These are phyloP conservation scores for Diadromus collaris DNA, from an alignment of 2,888 invertebrate species.

Conservation along the genomic window DNA sequence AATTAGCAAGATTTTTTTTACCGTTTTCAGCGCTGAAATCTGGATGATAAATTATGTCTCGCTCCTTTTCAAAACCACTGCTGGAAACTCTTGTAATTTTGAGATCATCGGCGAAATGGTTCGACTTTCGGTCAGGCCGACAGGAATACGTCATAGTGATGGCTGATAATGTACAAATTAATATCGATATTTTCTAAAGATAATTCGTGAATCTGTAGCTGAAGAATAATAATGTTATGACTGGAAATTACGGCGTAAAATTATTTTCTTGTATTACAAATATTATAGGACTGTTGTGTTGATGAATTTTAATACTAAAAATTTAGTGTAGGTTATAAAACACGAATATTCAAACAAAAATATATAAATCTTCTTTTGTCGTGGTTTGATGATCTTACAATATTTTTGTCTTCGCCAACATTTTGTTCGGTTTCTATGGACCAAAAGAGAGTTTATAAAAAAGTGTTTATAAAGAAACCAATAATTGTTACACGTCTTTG, in stretches of 20 bases:
- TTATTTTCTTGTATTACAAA: neutral
- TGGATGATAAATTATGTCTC: conserved; percentile 1
- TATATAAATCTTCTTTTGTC: neutral
- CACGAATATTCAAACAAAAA: neutral
- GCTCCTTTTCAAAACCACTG: conserved; percentile 22
- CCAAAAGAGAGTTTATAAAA: too few species aligned
- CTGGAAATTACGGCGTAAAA: neutral
- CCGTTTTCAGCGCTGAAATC: conserved; percentile 13
- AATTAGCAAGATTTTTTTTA: neutral
- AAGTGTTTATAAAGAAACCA: too few species aligned
- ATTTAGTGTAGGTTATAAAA: neutral
- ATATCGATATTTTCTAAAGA: neutral
- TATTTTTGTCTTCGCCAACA: neutral
- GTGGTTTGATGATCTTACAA: neutral
- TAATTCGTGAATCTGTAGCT: neutral
- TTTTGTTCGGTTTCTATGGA: too few species aligned
- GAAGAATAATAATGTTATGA: neutral
- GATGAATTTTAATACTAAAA: neutral
- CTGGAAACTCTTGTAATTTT: conserved; percentile 16
- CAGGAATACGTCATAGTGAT: conserved; percentile 3
- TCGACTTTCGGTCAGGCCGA: neutral
- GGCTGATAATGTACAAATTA: neutral
- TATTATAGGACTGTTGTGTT: neutral
- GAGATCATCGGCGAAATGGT: neutral
- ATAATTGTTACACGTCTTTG: too few species aligned